phyloP scores from a whole-genome alignment of 2,888 invertebrate species.

The Agapostemon virescens region DNA sequence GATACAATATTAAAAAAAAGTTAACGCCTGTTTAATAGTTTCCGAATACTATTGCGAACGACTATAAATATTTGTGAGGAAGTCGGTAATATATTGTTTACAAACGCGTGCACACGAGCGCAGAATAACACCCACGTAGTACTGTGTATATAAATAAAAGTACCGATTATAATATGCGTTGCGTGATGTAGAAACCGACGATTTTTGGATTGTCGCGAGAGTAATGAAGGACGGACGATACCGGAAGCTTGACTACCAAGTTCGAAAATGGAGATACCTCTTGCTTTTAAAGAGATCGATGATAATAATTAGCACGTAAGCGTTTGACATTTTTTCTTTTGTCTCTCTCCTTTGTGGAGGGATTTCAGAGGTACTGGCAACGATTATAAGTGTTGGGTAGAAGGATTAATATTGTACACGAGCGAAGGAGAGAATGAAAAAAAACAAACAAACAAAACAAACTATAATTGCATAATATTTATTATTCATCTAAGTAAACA shows the following conservation, averaged over 20 bases:
- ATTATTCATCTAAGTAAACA: constrained; percentile 57
- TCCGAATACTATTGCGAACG: not conserved
- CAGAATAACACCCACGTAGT: constrained; percentile 20
- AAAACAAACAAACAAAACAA: not conserved
- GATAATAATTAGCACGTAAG: constrained; percentile 80
- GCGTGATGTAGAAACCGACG: constrained; percentile 4
- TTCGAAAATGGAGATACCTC: constrained; percentile 57
- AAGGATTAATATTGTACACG: not conserved
- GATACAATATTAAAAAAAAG: not conserved
- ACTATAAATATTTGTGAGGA: not conserved
- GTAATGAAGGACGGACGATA: constrained; percentile 17
- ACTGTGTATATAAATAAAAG: constrained; percentile 48
- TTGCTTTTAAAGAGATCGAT: constrained; percentile 68
- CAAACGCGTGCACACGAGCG: constrained; percentile 13
- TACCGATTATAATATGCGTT: constrained; percentile 27
- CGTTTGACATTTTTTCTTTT: constrained; percentile 50
- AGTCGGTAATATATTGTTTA: constrained; percentile 25
- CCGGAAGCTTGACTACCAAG: constrained; percentile 39
- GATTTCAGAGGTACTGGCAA: constrained; percentile 32
- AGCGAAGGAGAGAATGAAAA: not conserved
- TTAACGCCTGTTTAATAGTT: not conserved
- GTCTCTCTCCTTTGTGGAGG: constrained; percentile 8
- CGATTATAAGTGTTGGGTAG: constrained; percentile 33
- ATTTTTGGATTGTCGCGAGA: constrained; percentile 23
- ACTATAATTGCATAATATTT: constrained; percentile 53